Percentiles rank a stretch among this genome's conserved stretches.
phyloP scores from a whole-genome alignment of 2,797 vertebrate species.

The Bovichtus diacanthus region DNA sequence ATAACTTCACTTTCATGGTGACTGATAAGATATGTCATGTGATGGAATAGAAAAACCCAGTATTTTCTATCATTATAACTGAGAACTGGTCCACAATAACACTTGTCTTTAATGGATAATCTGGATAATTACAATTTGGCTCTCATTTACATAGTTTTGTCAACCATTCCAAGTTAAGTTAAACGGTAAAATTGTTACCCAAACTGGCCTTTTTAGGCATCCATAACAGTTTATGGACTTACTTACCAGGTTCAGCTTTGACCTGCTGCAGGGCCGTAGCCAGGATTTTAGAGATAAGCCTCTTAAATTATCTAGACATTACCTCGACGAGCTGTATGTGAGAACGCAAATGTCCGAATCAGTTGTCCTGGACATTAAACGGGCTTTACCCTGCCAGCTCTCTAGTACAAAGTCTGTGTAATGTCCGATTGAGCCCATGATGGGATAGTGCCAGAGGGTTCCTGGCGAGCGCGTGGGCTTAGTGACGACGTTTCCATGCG shows the following conservation, averaged over 20 bases:
- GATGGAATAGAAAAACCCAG: neutral
- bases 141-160: neutral
- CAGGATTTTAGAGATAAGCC: neutral
- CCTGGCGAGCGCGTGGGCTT: too few relatives aligned
- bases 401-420: too few relatives aligned
- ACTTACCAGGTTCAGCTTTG: neutral
- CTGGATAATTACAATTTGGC: neutral
- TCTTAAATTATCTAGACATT: too few relatives aligned
- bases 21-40: conserved; percentile 41
- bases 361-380: too few relatives aligned
- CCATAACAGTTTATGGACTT: neutral
- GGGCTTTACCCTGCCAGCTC: too few relatives aligned
- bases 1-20: conserved; percentile 38
- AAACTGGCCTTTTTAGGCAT: neutral
- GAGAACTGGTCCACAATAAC: neutral
- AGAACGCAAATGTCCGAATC: too few relatives aligned
- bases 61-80: neutral
- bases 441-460: too few relatives aligned
- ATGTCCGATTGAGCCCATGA: too few relatives aligned
- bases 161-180: neutral
- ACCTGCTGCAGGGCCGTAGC: neutral
- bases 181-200: neutral
- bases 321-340: too few relatives aligned
- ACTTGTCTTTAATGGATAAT: neutral
- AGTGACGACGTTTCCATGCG: too few relatives aligned